Percentiles rank a stretch among this genome's conserved stretches.
Conservation (phyloP, 2,113 vertebrate genomes). For the Odobenus rosmarus region DNA sequence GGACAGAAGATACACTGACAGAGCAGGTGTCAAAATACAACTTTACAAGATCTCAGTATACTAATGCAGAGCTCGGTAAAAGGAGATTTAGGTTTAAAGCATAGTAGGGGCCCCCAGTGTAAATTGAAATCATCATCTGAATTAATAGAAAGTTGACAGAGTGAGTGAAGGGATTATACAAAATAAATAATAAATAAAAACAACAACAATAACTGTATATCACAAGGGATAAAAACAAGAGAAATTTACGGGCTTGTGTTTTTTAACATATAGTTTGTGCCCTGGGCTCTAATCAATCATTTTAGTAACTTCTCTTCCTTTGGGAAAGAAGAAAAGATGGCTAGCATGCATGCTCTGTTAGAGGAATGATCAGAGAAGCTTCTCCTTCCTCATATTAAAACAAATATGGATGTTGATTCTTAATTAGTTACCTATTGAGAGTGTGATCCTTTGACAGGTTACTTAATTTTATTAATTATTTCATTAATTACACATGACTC, state of each 20-base stretch:
- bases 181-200: background rate
- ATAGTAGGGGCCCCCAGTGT: fast-evolving
- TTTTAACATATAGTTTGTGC: background rate
- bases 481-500: background rate
- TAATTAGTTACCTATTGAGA: background rate
- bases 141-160: background rate
- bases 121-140: background rate
- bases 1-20: background rate
- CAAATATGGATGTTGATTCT: background rate
- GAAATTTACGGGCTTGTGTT: background rate
- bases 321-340: background rate
- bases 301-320: background rate
- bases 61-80: background rate
- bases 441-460: background rate
- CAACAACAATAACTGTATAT: background rate
- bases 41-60: background rate
- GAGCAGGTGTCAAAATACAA: background rate
- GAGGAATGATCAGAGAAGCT: background rate
- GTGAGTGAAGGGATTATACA: background rate
- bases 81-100: background rate
- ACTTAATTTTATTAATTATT: conserved; percentile 31
- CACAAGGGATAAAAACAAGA: background rate
- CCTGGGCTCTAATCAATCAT: background rate
- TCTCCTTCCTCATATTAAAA: background rate
- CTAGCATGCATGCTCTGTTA: background rate